Conservation (phyloP, 2,113 vertebrate genomes). For the Rutilus rutilus region DNA sequence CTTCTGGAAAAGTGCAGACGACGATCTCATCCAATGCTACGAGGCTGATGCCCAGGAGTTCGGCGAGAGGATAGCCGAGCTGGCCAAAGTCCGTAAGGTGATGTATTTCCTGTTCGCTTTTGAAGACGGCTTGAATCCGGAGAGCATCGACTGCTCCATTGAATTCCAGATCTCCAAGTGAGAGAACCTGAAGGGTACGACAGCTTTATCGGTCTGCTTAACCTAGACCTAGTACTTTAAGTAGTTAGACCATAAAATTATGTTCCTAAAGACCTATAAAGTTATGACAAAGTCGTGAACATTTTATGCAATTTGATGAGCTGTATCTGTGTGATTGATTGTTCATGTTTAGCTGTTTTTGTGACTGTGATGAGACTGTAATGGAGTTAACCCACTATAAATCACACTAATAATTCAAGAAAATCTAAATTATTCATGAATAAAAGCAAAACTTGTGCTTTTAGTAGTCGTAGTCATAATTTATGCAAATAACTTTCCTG, state of each 20-base stretch:
- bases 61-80: constrained; percentile 87
- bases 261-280: not conserved
- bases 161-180: constrained; percentile 5
- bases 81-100: constrained; percentile 89
- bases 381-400: not conserved
- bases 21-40: constrained; percentile 79
- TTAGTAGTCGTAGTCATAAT: not conserved
- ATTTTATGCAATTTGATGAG: not conserved
- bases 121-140: constrained; percentile 68
- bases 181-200: not conserved
- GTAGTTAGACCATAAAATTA: not conserved
- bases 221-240: not conserved
- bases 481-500: not conserved
- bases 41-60: constrained; percentile 93
- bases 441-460: constrained; percentile 7
- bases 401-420: constrained; percentile 7
- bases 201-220: not conserved
- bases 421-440: not conserved
- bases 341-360: constrained; percentile 8
- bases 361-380: not conserved
- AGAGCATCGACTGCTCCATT: not conserved
- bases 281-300: not conserved
- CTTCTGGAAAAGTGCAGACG: constrained; percentile 84
- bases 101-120: constrained; percentile 91
- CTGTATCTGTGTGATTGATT: not conserved